phyloP scores from a whole-genome alignment of 2,888 invertebrate species.

The Pristionchus maxplancki region DNA sequence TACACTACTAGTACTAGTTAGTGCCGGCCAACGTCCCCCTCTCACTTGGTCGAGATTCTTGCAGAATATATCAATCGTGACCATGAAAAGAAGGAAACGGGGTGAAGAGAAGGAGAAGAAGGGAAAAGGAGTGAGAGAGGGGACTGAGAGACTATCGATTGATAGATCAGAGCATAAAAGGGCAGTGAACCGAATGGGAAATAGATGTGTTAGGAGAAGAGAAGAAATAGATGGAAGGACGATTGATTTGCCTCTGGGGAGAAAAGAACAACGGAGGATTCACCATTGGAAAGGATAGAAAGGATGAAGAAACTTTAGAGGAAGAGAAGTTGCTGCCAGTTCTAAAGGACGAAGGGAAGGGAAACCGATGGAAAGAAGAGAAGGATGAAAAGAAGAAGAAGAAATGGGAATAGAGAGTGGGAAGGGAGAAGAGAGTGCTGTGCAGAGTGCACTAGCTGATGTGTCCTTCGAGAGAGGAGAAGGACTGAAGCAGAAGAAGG shows the following conservation, averaged over 20 bases:
- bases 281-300: background rate
- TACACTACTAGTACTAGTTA: conserved; percentile 46
- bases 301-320: conserved; percentile 9
- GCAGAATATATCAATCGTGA: conserved; percentile 17
- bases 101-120: background rate
- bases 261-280: conserved; percentile 25
- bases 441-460: conserved; percentile 31
- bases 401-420: background rate
- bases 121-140: background rate
- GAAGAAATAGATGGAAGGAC: background rate
- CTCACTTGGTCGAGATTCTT: background rate
- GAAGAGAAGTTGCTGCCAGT: conserved; percentile 30
- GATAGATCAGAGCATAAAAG: conserved; percentile 14
- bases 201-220: background rate
- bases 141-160: background rate
- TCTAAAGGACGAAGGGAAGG: conserved; percentile 17
- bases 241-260: background rate
- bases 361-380: background rate
- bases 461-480: conserved; percentile 32
- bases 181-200: conserved; percentile 13
- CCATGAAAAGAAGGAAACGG: conserved; percentile 27
- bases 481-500: background rate
- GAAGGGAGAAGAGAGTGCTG: background rate
- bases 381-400: background rate
- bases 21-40: conserved; percentile 8